Base-by-base conservation (phyloP, 1,140 invertebrate genomes). In the Temnothorax longispinosus region DNA sequence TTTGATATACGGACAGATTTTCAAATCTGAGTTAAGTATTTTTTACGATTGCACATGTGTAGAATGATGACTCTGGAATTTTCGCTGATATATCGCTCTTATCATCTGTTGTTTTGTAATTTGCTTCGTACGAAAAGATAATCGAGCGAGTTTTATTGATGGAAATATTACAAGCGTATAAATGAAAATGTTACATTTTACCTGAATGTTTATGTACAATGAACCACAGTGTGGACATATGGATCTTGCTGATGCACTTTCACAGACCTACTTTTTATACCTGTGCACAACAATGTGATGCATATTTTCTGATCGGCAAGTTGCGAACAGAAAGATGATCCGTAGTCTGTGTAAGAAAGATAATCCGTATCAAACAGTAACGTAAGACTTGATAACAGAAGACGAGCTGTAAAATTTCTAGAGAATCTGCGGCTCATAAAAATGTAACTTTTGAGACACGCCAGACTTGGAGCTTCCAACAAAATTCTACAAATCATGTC, bases 211-310 rank as follows among this genome's bases (percentile, higher is more conserved):
- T 11, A 71, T 41, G 4, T 69, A 11, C 21, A 56, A 44, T 11
- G 52, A 5, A 18, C 10, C 64, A 10, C 27, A 2, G 32, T 52
- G 41, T 52, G 41, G 11, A 58, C 11, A 50, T 56, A 80, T 56
- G 64, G 76, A 80, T 80, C 69, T 27, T 50, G 85, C 89, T 41
- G 76, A 64, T 32, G 7, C 54, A 89, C 89, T 93, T 93, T 92
- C 91, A 92, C 91, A 88, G 84, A 91, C 92, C 89, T 93, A 92
- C 91, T 93, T 93, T 84, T 75, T n/a, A 15, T 21, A 56, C 10
- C 21, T 35, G n/a, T 27, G 62, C 54, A 21, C 7, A 10, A 60
- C 38, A 82, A 50, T 85, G 15, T 62, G 4, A 52, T 27, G 27
- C 38, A 27, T 56, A 27, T 88, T 58, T 41, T 11, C 32, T 35